Evolutionary conservation across 2,888 invertebrate species (phyloP).

Genomic region (Cryptosula pallasiana): DNA sequence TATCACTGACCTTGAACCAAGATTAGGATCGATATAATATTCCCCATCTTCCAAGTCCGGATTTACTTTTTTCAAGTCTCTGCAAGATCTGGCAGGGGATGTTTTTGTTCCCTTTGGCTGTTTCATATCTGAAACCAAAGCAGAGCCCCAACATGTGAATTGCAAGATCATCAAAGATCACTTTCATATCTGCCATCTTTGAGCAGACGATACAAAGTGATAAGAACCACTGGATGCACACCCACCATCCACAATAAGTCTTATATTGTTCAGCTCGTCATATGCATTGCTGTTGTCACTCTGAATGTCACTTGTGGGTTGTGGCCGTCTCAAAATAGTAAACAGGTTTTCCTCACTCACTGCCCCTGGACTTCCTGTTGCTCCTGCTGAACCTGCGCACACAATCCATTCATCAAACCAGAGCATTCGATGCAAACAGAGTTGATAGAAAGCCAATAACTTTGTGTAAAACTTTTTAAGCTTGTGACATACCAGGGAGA

Average conservation of each 20-base stretch:
- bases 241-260: background rate
- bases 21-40: slow-evolving; percentile 88
- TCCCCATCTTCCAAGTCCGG: slow-evolving; percentile 71
- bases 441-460: no score
- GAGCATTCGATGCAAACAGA: no score
- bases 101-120: slow-evolving; percentile 75
- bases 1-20: slow-evolving; percentile 60
- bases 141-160: background rate
- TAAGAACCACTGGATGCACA: no score
- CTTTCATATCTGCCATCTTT: no score
- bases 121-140: slow-evolving; percentile 55
- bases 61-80: slow-evolving; percentile 73
- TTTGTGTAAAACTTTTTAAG: no score
- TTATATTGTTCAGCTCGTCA: background rate
- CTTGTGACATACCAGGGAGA: background rate
- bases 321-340: slow-evolving; percentile 9
- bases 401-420: no score
- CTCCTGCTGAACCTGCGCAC: background rate
- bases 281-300: slow-evolving; percentile 17
- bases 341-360: background rate
- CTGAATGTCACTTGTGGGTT: background rate
- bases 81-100: slow-evolving; percentile 80
- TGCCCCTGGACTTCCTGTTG: slow-evolving; percentile 3
- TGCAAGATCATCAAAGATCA: no score
- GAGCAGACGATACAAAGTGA: no score